Conservation (phyloP, 1,140 invertebrate species). For the Piezodorus guildinii region DNA sequence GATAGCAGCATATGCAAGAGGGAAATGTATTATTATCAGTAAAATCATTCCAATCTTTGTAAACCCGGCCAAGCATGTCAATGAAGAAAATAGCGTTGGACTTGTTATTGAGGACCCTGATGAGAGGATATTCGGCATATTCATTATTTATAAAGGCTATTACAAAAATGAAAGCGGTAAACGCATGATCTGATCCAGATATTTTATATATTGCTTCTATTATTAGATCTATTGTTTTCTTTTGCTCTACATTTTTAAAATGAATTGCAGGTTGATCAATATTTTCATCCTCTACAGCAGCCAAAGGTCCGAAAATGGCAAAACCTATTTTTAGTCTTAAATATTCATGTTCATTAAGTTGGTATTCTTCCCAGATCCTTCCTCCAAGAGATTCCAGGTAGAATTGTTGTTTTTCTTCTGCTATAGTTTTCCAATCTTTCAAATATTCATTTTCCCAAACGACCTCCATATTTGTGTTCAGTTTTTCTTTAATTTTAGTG, state of each 20-base stretch:
- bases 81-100: not conserved
- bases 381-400: not conserved
- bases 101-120: not conserved
- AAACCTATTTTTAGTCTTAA: conserved; percentile 7
- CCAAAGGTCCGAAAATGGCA: not conserved
- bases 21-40: not conserved
- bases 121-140: not conserved
- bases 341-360: not conserved
- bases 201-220: not conserved
- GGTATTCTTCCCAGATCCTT: not conserved
- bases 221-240: not conserved
- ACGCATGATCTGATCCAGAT: not conserved
- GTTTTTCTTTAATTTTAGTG: too few species aligned
- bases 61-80: not conserved
- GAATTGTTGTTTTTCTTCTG: conserved; percentile 5
- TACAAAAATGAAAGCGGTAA: not conserved
- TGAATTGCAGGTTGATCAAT: not conserved
- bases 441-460: too few species aligned
- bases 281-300: not conserved
- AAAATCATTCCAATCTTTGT: not conserved
- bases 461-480: too few species aligned
- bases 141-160: not conserved
- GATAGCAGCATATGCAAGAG: conserved; percentile 1
- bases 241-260: not conserved
- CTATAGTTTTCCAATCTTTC: not conserved